These are phyloP conservation scores for Adelges cooleyi DNA, from an alignment of 1,140 invertebrate genomes.

Conservation along the genomic window DNA sequence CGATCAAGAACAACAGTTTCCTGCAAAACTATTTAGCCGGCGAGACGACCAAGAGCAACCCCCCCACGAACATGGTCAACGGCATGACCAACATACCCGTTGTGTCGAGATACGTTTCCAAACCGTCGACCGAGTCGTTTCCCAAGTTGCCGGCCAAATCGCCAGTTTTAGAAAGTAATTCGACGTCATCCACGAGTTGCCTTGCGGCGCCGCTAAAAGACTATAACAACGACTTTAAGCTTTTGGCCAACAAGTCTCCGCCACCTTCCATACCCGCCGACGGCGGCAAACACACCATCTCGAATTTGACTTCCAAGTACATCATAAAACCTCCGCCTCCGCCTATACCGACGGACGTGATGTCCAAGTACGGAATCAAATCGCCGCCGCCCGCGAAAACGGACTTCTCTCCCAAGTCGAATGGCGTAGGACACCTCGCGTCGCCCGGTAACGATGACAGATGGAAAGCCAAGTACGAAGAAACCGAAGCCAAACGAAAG, in stretches of 20 bases:
- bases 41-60: neutral
- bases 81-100: neutral
- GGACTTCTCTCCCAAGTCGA: neutral
- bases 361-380: neutral
- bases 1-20: constrained; percentile 7
- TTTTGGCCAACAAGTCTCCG: too few species aligned
- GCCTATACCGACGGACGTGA: neutral
- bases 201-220: too few species aligned
- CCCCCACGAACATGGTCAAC: neutral
- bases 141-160: too few species aligned
- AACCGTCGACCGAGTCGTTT: neutral
- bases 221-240: too few species aligned
- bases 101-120: neutral
- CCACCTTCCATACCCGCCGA: too few species aligned
- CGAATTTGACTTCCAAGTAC: too few species aligned
- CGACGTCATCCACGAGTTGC: too few species aligned
- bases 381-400: constrained; percentile 36
- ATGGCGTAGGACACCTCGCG: neutral
- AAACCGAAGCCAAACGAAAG: constrained; percentile 53
- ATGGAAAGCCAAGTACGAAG: constrained; percentile 55
- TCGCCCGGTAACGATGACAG: constrained; percentile 36
- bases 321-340: neutral
- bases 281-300: too few species aligned
- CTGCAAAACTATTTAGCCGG: neutral
- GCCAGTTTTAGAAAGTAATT: too few species aligned